Base-by-base conservation (phyloP, 2,888 invertebrate genomes). In the Latrodectus elegans region DNA sequence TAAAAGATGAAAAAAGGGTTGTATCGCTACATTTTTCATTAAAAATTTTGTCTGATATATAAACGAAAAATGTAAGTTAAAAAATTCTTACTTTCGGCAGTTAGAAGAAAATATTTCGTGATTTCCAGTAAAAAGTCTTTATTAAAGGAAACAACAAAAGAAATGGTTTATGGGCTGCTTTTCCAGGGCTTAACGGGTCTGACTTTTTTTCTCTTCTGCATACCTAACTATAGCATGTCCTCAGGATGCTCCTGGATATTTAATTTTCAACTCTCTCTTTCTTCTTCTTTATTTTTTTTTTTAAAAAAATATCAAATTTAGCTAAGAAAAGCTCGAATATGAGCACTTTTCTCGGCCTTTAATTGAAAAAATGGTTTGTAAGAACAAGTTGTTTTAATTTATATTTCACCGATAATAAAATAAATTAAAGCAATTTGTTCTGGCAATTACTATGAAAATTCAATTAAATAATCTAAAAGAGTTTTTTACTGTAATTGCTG, bases 41-140 rank as follows among this genome's bases (percentile, higher is more conserved):
- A 86, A 86, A 86, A 86, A 86, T 86, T 86, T 86, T 81, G 77
- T 81, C 76, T 86, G 86, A 86, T 86, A 86, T 77, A 86, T 65
- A 86, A 86, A 76, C 51, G 76, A 81, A 82, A 82, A 82, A 86
- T 51, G 64, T 17, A 72, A 68, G n/a, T 51, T 55, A 65, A 68
- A 77, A 26, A 67, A 64, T 67, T 38, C 78, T 73, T 74, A 68
- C 74, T 80, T 85, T 85, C 85, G 80, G 80, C 85, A 85, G 85
- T 85, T 80, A 80, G 64, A 71, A 75, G 74, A 75, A 85, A 80
- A 85, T 85, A 85, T 85, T 85, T 80, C 85, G 85, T 85, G 85
- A 85, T 85, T 85, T 85, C 22, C 38, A 14, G 52, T 72, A 68
- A 84, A 79, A 84, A 80, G 85, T 85, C 85, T 85, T 85, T 80